Conservation (phyloP, 30 jellyfish, hydroid and myxozoan genomes). For the Clytia hemisphaerica region DNA sequence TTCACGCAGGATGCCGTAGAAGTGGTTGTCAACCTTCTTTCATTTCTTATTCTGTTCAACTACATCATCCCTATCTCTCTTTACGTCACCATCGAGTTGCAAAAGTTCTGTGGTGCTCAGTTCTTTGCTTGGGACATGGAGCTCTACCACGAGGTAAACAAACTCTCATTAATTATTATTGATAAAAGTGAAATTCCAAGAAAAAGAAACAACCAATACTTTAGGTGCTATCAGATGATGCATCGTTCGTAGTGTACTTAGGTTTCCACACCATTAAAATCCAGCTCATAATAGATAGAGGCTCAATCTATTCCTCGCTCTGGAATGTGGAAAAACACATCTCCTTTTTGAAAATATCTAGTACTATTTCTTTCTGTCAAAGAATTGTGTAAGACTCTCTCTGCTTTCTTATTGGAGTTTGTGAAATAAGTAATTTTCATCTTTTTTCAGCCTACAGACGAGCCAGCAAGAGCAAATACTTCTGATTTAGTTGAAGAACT, state of each 20-base stretch:
- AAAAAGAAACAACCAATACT: no score
- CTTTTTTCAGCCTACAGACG: constrained; percentile 72
- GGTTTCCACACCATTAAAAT: background rate
- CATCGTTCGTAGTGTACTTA: no score
- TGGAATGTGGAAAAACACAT: background rate
- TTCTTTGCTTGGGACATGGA: constrained; percentile 89
- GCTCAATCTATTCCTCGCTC: background rate
- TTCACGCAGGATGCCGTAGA: constrained; percentile 45
- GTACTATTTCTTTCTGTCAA: background rate
- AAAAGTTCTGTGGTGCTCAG: constrained; percentile 71
- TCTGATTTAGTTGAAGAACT: constrained; percentile 95
- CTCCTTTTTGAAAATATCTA: no score
- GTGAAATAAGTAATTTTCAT: background rate
- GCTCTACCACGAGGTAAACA: constrained; percentile 87
- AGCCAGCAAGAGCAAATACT: constrained; percentile 95
- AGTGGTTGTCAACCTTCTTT: constrained; percentile 60
- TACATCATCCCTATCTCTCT: constrained; percentile 92
- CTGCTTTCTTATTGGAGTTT: background rate
- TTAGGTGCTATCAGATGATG: no score
- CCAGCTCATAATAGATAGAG: background rate
- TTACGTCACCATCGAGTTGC: constrained; percentile 90
- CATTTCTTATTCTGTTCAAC: constrained; percentile 76
- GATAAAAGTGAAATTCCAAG: no score
- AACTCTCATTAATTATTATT: no score
- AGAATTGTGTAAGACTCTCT: background rate